Base-by-base conservation (phyloP, 2,113 vertebrate species). In the Cercopithecus mona region DNA sequence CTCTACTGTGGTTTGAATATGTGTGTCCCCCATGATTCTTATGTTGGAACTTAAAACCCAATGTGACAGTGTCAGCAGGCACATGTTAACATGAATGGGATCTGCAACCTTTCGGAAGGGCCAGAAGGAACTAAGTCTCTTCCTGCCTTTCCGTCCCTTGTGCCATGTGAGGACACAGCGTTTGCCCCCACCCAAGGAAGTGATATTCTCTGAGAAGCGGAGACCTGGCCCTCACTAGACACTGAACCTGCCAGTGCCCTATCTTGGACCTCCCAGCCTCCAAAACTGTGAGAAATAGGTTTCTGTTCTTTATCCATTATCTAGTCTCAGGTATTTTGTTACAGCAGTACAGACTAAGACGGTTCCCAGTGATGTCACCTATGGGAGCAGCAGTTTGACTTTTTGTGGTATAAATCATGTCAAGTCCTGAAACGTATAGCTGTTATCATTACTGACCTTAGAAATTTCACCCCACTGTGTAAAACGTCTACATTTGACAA, bases 371-470 rank as follows among this genome's bases (percentile, higher is more conserved):
- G 27, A 45, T 1, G 8, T 2, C 9, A 25, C 22, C 27, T 1
- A 0, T 10, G 14, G 35, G 48, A 55, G 59, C 6, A 43, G 52
- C 9, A 16, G 4, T 48, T 11, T 6, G n/a, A 3, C 2, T 11
- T 57, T 45, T 38, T 55, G 22, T 7, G 73, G 20, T 48, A 18
- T 52, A 55, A 43, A n/a, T 70, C 59, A 66, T 0, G 10, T 16
- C 38, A 45, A 45, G 6, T 8, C 40, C 70, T 32, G 3, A 40
- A 43, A 70, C 52, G 30, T 8, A 32, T 0, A 84, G 76, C 61
- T 64, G 35, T 8, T 30, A 8, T 4, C 45, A n/a, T 38, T 35
- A 11, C 17, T 85, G 1, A 50, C 17, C 76, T 50, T 50, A 79
- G 3, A 73, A 83, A 35, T 61, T n/a, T 48, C 86, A 79, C 30